phyloP scores from a whole-genome alignment of 2,888 invertebrate genomes.

The Erebia palarica region DNA sequence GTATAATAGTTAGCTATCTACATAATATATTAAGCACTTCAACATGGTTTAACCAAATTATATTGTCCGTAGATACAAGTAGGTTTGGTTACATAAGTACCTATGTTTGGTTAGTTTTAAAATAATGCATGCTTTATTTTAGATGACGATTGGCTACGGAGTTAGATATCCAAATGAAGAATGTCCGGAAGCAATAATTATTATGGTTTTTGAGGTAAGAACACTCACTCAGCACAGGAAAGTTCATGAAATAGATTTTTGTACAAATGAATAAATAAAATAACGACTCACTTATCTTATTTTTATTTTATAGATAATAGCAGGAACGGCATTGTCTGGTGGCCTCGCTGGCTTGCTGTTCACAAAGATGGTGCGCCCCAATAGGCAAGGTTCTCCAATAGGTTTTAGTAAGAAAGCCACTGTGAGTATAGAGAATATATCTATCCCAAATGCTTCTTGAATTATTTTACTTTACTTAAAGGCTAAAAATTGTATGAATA shows the following conservation, averaged over 20 bases:
- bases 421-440: constrained; percentile 63
- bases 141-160: constrained; percentile 92
- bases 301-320: constrained; percentile 73
- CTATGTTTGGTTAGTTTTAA: too few relatives aligned
- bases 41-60: too few relatives aligned
- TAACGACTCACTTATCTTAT: neutral
- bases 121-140: constrained; percentile 41
- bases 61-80: too few relatives aligned
- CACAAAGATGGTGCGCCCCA: constrained; percentile 90
- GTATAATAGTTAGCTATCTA: too few relatives aligned
- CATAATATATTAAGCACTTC: too few relatives aligned
- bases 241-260: neutral
- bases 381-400: constrained; percentile 88
- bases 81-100: too few relatives aligned
- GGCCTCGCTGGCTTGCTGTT: constrained; percentile 86
- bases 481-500: neutral
- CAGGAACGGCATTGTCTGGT: constrained; percentile 77
- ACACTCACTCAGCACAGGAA: neutral
- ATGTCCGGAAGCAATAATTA: constrained; percentile 91
- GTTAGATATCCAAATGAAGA: constrained; percentile 90
- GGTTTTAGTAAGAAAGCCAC: constrained; percentile 90
- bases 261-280: neutral
- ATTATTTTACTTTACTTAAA: too few relatives aligned
- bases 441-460: too few relatives aligned
- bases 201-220: constrained; percentile 91